Evolutionary conservation across 2,113 vertebrate genomes (phyloP).

Genomic region (Philantomba maxwellii): DNA sequence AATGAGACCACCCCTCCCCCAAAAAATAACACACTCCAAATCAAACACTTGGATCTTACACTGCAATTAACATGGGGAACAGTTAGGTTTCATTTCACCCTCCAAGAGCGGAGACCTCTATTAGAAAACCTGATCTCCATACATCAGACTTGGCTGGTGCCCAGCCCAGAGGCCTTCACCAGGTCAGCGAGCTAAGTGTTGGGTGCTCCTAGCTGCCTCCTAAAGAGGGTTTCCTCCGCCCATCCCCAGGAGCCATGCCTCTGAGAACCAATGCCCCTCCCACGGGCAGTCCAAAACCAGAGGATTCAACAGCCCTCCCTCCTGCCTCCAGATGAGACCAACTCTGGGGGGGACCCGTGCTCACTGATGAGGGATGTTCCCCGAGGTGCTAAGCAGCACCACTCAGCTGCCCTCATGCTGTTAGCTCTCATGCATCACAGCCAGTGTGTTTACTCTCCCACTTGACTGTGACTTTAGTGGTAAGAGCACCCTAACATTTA

Average conservation of each 20-base stretch:
- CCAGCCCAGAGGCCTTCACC: fast-evolving
- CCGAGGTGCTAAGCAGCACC: fast-evolving
- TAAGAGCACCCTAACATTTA: fast-evolving
- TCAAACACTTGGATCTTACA: neutral
- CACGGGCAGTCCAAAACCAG: neutral
- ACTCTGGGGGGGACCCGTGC: fast-evolving
- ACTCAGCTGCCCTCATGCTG: fast-evolving
- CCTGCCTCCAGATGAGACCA: neutral
- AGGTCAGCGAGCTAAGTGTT: fast-evolving
- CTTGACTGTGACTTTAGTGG: fast-evolving
- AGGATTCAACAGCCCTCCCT: neutral
- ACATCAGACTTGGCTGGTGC: neutral
- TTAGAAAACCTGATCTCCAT: neutral
- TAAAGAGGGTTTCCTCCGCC: neutral
- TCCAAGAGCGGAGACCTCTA: neutral
- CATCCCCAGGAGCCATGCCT: neutral
- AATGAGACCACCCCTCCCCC: neutral
- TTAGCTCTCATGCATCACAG: fast-evolving
- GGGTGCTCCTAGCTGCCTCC: neutral
- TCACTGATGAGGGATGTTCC: neutral
- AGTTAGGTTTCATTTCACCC: neutral
- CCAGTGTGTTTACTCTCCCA: fast-evolving
- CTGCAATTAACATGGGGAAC: neutral
- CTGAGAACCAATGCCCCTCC: no score
- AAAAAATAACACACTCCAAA: fast-evolving